Evolutionary conservation across 2,888 invertebrate species (phyloP).

Genomic region (Habroteleia sp.): DNA sequence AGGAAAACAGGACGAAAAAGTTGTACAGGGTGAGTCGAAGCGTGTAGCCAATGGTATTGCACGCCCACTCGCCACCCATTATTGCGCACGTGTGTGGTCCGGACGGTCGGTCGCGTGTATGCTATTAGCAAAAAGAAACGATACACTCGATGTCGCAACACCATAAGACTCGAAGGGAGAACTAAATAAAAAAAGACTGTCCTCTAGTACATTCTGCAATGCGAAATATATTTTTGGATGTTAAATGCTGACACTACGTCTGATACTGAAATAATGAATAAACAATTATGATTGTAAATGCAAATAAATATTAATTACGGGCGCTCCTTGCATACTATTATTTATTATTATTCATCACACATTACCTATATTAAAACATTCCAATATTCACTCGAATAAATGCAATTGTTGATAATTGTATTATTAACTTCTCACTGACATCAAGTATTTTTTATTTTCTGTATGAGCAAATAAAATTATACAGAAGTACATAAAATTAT

Average conservation of each 20-base stretch:
- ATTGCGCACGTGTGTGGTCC: conserved; percentile 79
- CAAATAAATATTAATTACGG: too few relatives aligned
- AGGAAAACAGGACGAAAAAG: conserved; percentile 62
- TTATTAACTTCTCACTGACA: too few relatives aligned
- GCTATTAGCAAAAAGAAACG: conserved; percentile 76
- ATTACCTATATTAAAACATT: too few relatives aligned
- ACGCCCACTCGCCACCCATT: conserved; percentile 74
- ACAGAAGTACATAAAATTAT: too few relatives aligned
- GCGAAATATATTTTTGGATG: conserved; percentile 25
- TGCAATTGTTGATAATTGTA: too few relatives aligned
- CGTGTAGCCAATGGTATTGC: conserved; percentile 64
- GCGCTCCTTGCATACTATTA: too few relatives aligned
- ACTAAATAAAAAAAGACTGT: conserved; percentile 19
- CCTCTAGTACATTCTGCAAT: conserved; percentile 14
- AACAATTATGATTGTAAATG: too few relatives aligned
- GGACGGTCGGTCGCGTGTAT: conserved; percentile 79
- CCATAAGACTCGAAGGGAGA: conserved; percentile 53
- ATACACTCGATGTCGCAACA: conserved; percentile 59
- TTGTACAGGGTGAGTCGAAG: conserved; percentile 57
- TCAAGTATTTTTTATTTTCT: too few relatives aligned
- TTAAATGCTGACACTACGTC: conserved; percentile 2
- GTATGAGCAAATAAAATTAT: too few relatives aligned
- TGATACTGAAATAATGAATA: conserved; percentile 12
- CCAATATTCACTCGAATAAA: too few relatives aligned
- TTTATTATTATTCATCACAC: too few relatives aligned